Conservation (phyloP, 2,888 invertebrate genomes). For the Hemaris fuciformis region DNA sequence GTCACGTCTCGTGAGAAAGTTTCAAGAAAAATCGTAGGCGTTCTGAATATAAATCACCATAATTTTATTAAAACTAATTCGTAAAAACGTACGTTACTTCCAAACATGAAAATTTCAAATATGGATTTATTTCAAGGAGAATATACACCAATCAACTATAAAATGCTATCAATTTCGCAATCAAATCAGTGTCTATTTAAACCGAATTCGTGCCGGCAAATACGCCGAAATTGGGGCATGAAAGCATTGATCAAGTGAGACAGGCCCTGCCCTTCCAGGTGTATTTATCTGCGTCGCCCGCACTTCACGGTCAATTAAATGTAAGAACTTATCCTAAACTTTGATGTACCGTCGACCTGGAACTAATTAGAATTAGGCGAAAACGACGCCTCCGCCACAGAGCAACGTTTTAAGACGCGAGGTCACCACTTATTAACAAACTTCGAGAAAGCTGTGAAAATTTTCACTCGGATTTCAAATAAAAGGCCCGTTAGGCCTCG, state of each 20-base stretch:
- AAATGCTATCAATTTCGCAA: background rate
- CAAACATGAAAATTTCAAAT: background rate
- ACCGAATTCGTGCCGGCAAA: constrained; percentile 23
- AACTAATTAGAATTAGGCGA: constrained; percentile 72
- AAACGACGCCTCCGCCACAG: constrained; percentile 44
- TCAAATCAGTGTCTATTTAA: background rate
- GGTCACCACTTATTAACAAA: constrained; percentile 11
- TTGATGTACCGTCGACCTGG: constrained; percentile 67
- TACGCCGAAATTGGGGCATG: constrained; percentile 32
- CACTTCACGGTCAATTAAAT: constrained; percentile 71
- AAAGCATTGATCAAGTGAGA: constrained; percentile 35
- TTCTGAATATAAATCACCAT: background rate
- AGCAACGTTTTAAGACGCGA: constrained; percentile 18
- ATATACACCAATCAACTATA: too few relatives aligned
- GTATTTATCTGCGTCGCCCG: constrained; percentile 46
- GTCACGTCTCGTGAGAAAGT: background rate
- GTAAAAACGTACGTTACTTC: background rate
- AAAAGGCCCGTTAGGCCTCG: background rate
- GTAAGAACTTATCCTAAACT: constrained; percentile 65
- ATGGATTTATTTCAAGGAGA: background rate
- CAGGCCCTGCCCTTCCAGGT: constrained; percentile 41
- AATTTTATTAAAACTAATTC: background rate
- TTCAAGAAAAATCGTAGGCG: background rate
- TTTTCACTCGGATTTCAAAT: background rate
- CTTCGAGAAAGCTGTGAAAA: constrained; percentile 13